phyloP scores from a whole-genome alignment of 2,797 vertebrate genomes.

The Podarcis lilfordi region DNA sequence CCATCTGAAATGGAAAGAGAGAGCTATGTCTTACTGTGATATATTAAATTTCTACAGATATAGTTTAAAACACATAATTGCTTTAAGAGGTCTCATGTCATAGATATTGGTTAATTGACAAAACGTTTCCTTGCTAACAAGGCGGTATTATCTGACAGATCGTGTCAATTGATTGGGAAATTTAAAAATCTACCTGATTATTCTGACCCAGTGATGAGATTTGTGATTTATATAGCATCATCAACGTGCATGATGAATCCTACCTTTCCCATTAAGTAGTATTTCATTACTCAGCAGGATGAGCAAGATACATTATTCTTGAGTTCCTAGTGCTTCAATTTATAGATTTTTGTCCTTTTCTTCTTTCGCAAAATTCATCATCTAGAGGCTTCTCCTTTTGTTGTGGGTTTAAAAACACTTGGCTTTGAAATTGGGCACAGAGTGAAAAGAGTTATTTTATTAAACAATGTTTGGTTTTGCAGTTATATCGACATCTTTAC shows the following conservation, averaged over 20 bases:
- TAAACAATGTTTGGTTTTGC: not conserved
- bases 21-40: too few relatives aligned
- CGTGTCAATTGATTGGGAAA: not conserved
- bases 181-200: not conserved
- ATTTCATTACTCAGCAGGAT: not conserved
- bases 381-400: not conserved
- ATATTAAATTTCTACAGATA: too few relatives aligned
- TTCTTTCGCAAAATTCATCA: not conserved
- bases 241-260: not conserved
- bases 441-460: not conserved
- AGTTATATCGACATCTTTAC: conserved; percentile 16
- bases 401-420: not conserved
- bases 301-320: not conserved
- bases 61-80: not conserved
- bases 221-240: not conserved
- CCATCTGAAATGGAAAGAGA: too few relatives aligned
- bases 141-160: not conserved
- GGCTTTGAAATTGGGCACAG: not conserved
- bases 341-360: not conserved
- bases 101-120: not conserved
- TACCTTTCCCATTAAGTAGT: not conserved
- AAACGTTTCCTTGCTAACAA: not conserved
- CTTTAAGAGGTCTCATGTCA: not conserved
- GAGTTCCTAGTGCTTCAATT: not conserved
- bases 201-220: not conserved